These are phyloP conservation scores for Hestina assimilis DNA, from an alignment of 1,140 invertebrate genomes.

Conservation along the genomic window DNA sequence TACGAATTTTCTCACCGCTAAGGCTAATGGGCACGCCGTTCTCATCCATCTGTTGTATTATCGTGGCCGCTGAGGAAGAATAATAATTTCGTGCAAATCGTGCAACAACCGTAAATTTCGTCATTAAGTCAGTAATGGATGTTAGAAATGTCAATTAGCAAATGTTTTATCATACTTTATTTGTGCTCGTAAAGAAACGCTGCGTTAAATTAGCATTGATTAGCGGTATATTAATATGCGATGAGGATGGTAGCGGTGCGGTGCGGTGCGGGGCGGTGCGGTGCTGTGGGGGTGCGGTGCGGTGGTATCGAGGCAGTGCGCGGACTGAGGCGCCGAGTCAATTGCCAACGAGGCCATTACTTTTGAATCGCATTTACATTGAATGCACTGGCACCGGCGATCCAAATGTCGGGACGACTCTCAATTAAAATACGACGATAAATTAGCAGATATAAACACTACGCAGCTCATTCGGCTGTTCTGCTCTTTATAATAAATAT, in stretches of 20 bases:
- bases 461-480: neutral
- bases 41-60: no score
- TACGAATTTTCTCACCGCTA: no score
- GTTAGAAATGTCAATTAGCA: conserved; percentile 14
- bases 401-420: conserved; percentile 38
- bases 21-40: no score
- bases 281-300: conserved; percentile 1
- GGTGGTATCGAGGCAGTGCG: neutral
- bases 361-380: conserved; percentile 66
- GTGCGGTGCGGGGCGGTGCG: neutral
- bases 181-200: conserved; percentile 4
- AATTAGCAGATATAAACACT: conserved; percentile 52
- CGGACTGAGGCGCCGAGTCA: conserved; percentile 26
- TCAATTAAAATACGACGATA: conserved; percentile 68
- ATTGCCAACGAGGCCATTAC: conserved; percentile 56
- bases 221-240: conserved; percentile 13
- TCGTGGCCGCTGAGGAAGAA: no score
- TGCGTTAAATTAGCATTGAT: conserved; percentile 31
- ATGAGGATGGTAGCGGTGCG: no score
- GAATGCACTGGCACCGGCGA: conserved; percentile 44
- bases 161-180: conserved; percentile 19
- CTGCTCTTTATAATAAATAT: neutral
- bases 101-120: conserved; percentile 2
- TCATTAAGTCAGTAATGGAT: neutral
- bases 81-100: conserved; percentile 10